Percentiles rank a stretch among this genome's conserved stretches.
These are phyloP conservation scores for Apodemia hepburni DNA, from an alignment of 2,888 invertebrate genomes.

Conservation along the genomic window DNA sequence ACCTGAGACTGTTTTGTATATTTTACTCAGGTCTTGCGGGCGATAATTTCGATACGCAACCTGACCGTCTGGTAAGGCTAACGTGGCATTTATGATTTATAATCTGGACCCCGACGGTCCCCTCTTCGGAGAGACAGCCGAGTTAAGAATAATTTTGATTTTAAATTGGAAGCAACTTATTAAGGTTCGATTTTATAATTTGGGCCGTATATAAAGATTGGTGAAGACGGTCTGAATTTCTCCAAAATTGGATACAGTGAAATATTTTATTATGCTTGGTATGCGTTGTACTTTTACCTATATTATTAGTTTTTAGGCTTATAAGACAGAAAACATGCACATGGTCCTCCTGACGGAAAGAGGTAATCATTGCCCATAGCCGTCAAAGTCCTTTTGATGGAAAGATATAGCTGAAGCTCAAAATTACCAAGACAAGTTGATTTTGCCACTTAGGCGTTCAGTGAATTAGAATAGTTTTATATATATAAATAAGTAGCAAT, in stretches of 20 bases:
- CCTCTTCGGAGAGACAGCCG: conserved; percentile 64
- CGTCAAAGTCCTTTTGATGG: too few species aligned
- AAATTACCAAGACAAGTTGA: too few species aligned
- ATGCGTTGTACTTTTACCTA: too few species aligned
- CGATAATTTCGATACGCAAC: conserved; percentile 69
- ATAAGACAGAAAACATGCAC: too few species aligned
- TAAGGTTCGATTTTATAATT: conserved; percentile 59
- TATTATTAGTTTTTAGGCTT: too few species aligned
- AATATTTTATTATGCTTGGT: neutral
- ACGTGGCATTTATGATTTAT: conserved; percentile 77
- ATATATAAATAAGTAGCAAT: neutral
- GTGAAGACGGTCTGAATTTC: conserved; percentile 5
- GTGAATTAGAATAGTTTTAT: too few species aligned
- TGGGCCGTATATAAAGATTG: conserved; percentile 46
- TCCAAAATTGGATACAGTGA: conserved; percentile 2
- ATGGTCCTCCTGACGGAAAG: too few species aligned
- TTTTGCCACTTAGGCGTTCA: too few species aligned
- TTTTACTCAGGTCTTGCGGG: conserved; percentile 60
- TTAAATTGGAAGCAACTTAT: conserved; percentile 73
- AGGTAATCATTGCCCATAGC: too few species aligned
- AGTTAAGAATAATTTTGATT: conserved; percentile 67
- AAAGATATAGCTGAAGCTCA: too few species aligned
- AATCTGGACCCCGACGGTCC: conserved; percentile 68
- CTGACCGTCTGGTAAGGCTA: conserved; percentile 48
- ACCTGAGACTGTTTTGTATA: conserved; percentile 73